Conservation (phyloP, 2,113 vertebrate genomes). For the Butorides virescens region DNA sequence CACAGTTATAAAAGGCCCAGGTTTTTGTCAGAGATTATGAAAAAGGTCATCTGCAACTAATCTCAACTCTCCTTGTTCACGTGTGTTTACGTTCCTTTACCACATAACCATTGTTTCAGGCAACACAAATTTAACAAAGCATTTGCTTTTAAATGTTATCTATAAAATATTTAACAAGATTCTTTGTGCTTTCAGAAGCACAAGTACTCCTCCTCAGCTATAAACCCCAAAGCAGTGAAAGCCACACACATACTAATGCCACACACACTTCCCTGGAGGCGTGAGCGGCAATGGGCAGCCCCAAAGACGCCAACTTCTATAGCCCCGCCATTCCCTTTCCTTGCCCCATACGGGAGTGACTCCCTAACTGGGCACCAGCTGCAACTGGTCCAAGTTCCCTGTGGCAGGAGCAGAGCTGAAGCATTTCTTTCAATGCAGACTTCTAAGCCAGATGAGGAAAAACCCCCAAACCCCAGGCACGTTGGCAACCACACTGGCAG, state of each 20-base stretch:
- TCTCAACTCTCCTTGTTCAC: neutral
- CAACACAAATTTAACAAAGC: neutral
- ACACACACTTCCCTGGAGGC: fast-evolving
- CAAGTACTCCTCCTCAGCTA: neutral
- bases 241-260: neutral
- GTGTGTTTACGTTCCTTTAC: neutral
- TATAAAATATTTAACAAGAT: neutral
- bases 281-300: neutral
- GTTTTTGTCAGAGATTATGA: neutral
- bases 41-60: neutral
- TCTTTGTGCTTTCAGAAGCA: neutral
- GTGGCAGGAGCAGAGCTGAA: neutral
- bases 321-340: neutral
- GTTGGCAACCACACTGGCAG: neutral
- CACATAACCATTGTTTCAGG: neutral
- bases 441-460: neutral
- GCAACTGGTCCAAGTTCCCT: neutral
- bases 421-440: neutral
- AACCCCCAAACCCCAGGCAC: neutral
- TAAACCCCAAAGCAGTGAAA: neutral
- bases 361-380: neutral
- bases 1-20: neutral
- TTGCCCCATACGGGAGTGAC: neutral
- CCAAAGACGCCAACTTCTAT: neutral
- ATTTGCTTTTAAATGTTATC: neutral